Percentiles rank a stretch among this genome's conserved stretches.
Evolutionary conservation across 2,888 invertebrate species (phyloP).

Genomic region (Cancer borealis): DNA sequence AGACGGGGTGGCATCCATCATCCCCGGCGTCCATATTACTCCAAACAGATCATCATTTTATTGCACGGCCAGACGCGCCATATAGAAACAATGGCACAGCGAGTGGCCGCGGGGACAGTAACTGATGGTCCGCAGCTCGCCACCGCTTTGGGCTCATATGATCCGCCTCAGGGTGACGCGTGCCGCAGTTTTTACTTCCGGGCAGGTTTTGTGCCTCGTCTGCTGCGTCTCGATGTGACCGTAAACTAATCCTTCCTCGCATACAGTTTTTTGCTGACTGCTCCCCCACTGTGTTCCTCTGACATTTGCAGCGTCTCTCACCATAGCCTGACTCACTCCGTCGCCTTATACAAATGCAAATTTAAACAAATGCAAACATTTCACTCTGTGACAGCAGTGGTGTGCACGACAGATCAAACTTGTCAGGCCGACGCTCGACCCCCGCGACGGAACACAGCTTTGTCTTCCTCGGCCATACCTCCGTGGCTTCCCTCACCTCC

Average conservation of each 20-base stretch:
- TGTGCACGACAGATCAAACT: conserved; percentile 48
- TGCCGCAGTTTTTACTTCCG: background rate
- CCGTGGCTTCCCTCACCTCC: background rate
- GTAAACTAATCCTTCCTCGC: background rate
- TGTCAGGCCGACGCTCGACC: conserved; percentile 48
- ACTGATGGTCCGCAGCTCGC: conserved; percentile 37
- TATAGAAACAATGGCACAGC: conserved; percentile 15
- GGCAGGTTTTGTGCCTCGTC: background rate
- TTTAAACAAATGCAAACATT: conserved; percentile 57
- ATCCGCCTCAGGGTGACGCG: background rate
- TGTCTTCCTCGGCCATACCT: conserved; percentile 47
- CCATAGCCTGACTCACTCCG: background rate
- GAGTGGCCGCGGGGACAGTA: conserved; percentile 28
- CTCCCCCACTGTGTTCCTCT: background rate
- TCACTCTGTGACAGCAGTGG: conserved; percentile 42
- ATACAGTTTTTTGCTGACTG: background rate
- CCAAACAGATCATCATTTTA: conserved; percentile 47
- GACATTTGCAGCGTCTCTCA: conserved; percentile 2
- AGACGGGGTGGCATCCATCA: conserved; percentile 7
- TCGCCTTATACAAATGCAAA: conserved; percentile 53
- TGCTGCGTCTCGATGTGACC: background rate
- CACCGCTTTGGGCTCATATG: background rate
- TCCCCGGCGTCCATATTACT: conserved; percentile 36
- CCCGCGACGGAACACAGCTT: conserved; percentile 49
- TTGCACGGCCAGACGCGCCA: conserved; percentile 27